Base-by-base conservation (phyloP, 2,888 invertebrate genomes). In the Tipula vernalis region DNA sequence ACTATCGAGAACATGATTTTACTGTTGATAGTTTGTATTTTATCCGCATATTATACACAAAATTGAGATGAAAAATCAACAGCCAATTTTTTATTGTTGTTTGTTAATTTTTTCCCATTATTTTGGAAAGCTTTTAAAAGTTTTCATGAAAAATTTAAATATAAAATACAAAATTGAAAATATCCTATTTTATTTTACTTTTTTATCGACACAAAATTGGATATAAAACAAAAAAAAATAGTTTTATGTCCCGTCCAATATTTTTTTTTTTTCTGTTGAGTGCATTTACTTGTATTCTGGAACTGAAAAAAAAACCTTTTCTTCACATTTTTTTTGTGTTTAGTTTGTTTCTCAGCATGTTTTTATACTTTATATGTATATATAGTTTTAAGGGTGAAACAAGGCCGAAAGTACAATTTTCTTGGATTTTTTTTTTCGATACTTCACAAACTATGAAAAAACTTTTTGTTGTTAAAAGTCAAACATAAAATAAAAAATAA, bases 211-310 rank as follows among this genome's bases (percentile, higher is more conserved):
- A 71, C 71, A 71, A 71, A 71, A 71, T 71, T 71, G 71, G 71
- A 71, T 71, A 71, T 28, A 71, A 71, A 71, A 71, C 28, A 71
- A 71, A 71, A 71, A 28, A 57, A 71, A 71, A 71, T 71, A 71
- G 88, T 89, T 88, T 88, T 87, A 87, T 88, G 88, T 87, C 88
- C 88, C 89, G 36, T 84, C 84, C 41, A 84, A 84, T 84, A 84
- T 13, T 89, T 86, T 87, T 85, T 87, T 85, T 51, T 84, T 85
- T 86, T 84, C 89, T 89, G 90, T 89, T 91, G 91, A 91, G 91
- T 91, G 91, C 91, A 91, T 91, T 91, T 91, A 90, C 91, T 91
- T 91, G 91, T 91, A 90, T 90, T 90, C 89, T 90, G 89, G 88
- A 89, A 71, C 71, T 71, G 18, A 57, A 28, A 28, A 51, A 71